Evolutionary conservation across 2,113 vertebrate genomes (phyloP).

Genomic region (Brachyistius frenatus): DNA sequence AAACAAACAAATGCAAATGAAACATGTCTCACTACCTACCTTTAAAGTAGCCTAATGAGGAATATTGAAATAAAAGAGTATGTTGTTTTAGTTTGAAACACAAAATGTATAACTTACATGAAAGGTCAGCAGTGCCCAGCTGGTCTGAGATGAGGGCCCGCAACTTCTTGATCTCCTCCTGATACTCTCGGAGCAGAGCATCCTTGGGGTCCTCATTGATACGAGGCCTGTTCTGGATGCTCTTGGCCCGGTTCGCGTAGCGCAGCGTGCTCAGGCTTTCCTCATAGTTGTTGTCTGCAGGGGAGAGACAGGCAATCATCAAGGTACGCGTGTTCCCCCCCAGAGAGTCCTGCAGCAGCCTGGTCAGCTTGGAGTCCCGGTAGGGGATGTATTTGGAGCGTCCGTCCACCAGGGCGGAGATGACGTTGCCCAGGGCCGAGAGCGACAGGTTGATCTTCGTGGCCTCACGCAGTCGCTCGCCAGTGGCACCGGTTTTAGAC

Average conservation of each 20-base stretch:
- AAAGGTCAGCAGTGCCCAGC: slow-evolving; percentile 66
- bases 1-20: neutral
- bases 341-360: slow-evolving; percentile 93
- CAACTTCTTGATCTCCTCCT: slow-evolving; percentile 91
- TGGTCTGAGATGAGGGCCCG: slow-evolving; percentile 86
- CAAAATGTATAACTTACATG: slow-evolving; percentile 72
- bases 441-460: slow-evolving; percentile 95
- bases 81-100: neutral
- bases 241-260: slow-evolving; percentile 89
- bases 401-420: slow-evolving; percentile 90
- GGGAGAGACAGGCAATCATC: slow-evolving; percentile 93
- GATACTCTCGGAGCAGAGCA: slow-evolving; percentile 90
- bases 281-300: slow-evolving; percentile 89
- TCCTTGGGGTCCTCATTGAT: slow-evolving; percentile 94
- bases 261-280: slow-evolving; percentile 91
- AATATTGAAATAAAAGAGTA: neutral
- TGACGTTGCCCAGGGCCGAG: slow-evolving; percentile 91
- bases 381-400: slow-evolving; percentile 90
- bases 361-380: slow-evolving; percentile 91
- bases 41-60: neutral
- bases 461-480: slow-evolving; percentile 90
- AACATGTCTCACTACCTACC: neutral
- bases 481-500: slow-evolving; percentile 90
- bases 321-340: slow-evolving; percentile 92
- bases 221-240: slow-evolving; percentile 90